phyloP scores from a whole-genome alignment of 2,797 vertebrate genomes.

The Anguilla obscura region DNA sequence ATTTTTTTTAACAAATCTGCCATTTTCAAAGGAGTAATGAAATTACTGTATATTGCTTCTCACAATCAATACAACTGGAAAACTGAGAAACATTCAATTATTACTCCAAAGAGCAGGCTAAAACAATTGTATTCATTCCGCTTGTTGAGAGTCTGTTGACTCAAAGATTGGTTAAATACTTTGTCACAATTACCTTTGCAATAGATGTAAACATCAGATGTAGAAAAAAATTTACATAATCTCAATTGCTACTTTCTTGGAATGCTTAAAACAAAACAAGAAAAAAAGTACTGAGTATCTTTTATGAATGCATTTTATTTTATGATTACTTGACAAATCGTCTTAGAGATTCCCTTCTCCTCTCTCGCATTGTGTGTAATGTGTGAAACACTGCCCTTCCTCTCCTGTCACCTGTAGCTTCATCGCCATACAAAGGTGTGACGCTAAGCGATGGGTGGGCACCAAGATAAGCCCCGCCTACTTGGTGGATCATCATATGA shows the following conservation, averaged over 20 bases:
- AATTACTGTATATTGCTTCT: not conserved
- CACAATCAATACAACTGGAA: not conserved
- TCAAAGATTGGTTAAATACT: too few relatives aligned
- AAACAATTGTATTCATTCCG: not conserved
- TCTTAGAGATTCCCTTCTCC: not conserved
- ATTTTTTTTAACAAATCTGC: not conserved
- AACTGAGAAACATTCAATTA: too few relatives aligned
- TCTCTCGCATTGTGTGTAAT: not conserved
- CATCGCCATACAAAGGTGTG: conserved; percentile 26
- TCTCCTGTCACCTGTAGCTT: not conserved
- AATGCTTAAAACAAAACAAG: not conserved
- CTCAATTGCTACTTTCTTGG: not conserved
- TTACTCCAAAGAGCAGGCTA: not conserved
- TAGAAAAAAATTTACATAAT: not conserved
- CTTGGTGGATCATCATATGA: conserved; percentile 16
- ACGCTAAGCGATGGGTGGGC: not conserved
- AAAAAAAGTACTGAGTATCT: not conserved
- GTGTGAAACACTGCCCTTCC: not conserved
- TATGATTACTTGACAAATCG: not conserved
- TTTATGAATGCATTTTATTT: not conserved
- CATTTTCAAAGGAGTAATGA: not conserved
- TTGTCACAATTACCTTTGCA: not conserved
- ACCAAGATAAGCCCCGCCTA: not conserved
- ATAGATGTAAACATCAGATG: not conserved
- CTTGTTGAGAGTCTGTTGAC: not conserved